These are phyloP conservation scores for Nesogale talazaci DNA, from an alignment of 2,113 vertebrate species.

Conservation along the genomic window DNA sequence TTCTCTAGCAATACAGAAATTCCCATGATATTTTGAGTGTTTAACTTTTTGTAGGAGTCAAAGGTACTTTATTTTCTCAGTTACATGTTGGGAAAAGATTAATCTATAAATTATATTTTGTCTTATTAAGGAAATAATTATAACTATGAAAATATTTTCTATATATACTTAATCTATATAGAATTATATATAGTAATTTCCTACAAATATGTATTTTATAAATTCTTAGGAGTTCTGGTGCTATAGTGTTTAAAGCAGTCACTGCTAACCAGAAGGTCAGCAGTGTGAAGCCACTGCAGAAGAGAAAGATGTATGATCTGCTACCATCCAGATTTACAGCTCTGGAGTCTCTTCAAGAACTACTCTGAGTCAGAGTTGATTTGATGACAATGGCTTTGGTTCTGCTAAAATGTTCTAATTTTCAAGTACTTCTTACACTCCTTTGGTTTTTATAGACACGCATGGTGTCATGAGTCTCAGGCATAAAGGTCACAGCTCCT, in stretches of 20 bases:
- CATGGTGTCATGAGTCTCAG: neutral
- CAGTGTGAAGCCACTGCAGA: too few species aligned
- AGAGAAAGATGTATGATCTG: too few species aligned
- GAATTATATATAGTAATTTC: too few species aligned
- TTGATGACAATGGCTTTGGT: neutral
- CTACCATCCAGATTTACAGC: too few species aligned
- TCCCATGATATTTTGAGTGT: neutral
- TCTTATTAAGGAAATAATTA: neutral
- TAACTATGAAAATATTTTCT: neutral
- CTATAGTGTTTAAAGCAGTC: too few species aligned
- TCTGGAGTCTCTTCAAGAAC: too few species aligned
- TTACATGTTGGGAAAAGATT: neutral
- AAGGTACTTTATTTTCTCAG: slow-evolving; percentile 1
- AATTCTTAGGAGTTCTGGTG: too few species aligned
- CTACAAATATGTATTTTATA: too few species aligned
- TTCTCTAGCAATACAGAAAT: neutral
- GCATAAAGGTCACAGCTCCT: neutral
- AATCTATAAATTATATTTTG: neutral
- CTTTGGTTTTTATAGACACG: slow-evolving; percentile 6
- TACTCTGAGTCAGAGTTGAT: too few species aligned
- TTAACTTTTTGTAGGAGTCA: neutral
- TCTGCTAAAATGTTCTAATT: slow-evolving; percentile 11
- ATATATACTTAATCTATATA: neutral
- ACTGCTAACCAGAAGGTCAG: too few species aligned
- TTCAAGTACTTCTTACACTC: neutral